phyloP scores from a whole-genome alignment of 2,113 vertebrate species.

The Osmerus mordax region DNA sequence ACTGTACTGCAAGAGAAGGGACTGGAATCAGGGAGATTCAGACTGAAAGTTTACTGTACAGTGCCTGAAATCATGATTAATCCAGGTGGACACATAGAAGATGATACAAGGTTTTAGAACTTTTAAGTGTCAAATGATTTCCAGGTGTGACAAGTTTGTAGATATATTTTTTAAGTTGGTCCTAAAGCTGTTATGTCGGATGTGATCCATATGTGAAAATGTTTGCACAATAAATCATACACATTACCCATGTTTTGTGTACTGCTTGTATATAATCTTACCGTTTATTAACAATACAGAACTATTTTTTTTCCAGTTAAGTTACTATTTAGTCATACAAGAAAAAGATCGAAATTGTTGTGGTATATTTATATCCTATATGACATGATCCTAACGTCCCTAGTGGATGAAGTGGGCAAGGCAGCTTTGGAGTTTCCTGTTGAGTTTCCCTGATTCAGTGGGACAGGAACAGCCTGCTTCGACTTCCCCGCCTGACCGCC shows the following conservation, averaged over 20 bases:
- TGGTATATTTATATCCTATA: not conserved
- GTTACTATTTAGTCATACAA: not conserved
- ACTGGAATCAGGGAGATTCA: not conserved
- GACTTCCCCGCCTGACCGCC: constrained; percentile 47
- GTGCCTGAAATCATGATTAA: not conserved
- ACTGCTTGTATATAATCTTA: not conserved
- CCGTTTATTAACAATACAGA: not conserved
- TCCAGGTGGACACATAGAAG: not conserved
- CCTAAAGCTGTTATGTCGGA: not conserved
- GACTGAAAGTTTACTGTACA: no score
- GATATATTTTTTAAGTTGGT: constrained; percentile 1
- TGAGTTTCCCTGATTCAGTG: constrained; percentile 66
- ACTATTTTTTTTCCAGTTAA: constrained; percentile 32
- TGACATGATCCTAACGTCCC: constrained; percentile 36
- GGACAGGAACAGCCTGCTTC: constrained; percentile 72
- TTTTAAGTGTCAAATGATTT: not conserved
- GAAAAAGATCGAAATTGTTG: not conserved
- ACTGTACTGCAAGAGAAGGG: not conserved
- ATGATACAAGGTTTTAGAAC: not conserved
- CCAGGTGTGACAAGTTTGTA: no score
- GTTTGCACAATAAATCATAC: not conserved
- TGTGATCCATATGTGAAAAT: not conserved
- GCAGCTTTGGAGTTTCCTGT: constrained; percentile 64
- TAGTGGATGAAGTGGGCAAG: constrained; percentile 39
- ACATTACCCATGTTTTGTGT: not conserved